phyloP scores from a whole-genome alignment of 2,797 vertebrate genomes.

The Clarias laeviceps region DNA sequence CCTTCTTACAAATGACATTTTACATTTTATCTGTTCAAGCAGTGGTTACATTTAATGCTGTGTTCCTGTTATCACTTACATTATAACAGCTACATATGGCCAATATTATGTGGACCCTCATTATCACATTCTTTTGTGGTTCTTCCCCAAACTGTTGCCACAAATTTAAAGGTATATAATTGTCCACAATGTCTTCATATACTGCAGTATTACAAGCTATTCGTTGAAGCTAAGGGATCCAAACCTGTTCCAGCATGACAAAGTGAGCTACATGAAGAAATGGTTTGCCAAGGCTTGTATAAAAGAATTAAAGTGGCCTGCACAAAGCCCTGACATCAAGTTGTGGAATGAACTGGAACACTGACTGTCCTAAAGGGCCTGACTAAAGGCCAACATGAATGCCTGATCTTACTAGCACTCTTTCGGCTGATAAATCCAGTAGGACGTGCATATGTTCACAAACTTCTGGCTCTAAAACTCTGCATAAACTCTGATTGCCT shows the following conservation, averaged over 20 bases:
- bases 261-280: not conserved
- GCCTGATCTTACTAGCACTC: not conserved
- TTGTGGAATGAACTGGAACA: not conserved
- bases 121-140: not conserved
- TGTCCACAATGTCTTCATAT: not conserved
- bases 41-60: not conserved
- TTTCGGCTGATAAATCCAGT: not conserved
- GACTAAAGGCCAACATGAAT: not conserved
- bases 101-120: not conserved
- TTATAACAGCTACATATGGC: not conserved
- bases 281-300: constrained; percentile 1
- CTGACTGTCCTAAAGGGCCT: not conserved
- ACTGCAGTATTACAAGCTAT: not conserved
- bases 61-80: not conserved
- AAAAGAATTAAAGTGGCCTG: not conserved
- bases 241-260: not conserved
- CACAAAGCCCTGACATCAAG: not conserved
- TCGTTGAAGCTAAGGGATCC: not conserved
- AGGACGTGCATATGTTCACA: not conserved
- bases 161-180: not conserved
- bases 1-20: not conserved
- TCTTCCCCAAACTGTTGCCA: not conserved
- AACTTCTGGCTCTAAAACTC: not conserved
- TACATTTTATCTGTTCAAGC: not conserved
- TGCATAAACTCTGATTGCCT: not conserved